Conservation (phyloP, 2,797 vertebrate species). For the Platyrinchus mystaceus region DNA sequence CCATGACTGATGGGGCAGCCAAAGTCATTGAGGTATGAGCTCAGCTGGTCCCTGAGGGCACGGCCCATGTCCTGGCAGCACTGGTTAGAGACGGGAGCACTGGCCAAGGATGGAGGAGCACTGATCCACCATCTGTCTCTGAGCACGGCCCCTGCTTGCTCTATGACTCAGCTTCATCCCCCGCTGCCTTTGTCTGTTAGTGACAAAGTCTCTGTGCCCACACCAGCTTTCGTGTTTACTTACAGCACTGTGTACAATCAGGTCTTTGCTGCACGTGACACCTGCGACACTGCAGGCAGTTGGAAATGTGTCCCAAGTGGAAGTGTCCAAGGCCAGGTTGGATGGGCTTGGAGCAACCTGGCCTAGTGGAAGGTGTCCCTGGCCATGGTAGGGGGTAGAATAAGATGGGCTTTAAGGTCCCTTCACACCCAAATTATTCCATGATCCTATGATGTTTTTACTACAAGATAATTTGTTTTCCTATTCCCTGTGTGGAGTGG, state of each 20-base stretch:
- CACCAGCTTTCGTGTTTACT: not conserved
- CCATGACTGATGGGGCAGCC: conserved; percentile 91
- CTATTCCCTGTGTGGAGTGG: not conserved
- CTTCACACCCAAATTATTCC: not conserved
- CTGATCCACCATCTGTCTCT: not conserved
- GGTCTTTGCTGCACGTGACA: not conserved
- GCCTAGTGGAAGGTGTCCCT: not conserved
- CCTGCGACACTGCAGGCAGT: not conserved
- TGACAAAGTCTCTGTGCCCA: not conserved
- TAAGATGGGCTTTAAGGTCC: not conserved
- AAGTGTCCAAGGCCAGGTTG: not conserved
- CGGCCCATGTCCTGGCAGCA: not conserved
- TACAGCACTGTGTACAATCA: not conserved
- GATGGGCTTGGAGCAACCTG: not conserved
- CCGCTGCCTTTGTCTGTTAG: not conserved
- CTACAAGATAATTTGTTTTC: not conserved
- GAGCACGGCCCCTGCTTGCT: not conserved
- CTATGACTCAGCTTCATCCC: not conserved
- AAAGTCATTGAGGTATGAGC: conserved; percentile 86
- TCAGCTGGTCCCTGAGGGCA: not conserved
- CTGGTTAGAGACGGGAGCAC: not conserved
- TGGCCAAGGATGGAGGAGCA: not conserved
- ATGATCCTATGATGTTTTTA: not conserved
- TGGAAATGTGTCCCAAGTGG: not conserved
- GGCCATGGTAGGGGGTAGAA: not conserved